Conservation (phyloP, 2,113 vertebrate species). For the Hypomesus transpacificus region DNA sequence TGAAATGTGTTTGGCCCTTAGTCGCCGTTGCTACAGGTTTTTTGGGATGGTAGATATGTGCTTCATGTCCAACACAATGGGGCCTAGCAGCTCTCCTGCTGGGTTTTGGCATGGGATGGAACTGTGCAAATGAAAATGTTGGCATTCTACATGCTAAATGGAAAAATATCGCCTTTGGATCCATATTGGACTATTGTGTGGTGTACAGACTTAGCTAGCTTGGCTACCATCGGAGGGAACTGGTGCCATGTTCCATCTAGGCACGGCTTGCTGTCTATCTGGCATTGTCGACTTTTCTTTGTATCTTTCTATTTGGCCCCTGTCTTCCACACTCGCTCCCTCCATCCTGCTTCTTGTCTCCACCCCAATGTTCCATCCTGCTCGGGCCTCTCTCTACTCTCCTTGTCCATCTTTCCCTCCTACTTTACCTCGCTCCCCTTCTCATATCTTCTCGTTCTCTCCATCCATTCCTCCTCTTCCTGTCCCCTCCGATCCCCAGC, state of each 20-base stretch:
- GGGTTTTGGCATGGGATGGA: background rate
- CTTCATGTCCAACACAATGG: background rate
- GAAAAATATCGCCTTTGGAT: background rate
- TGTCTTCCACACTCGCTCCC: background rate
- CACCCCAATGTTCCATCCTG: background rate
- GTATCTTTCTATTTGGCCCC: constrained; percentile 1
- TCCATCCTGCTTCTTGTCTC: background rate
- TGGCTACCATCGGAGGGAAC: background rate
- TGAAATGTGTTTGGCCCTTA: constrained; percentile 9
- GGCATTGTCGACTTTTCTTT: background rate
- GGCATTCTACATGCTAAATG: background rate
- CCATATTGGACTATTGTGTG: background rate
- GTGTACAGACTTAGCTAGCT: background rate
- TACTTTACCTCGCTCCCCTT: constrained; percentile 6
- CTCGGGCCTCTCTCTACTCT: background rate
- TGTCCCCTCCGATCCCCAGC: background rate
- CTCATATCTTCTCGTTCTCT: background rate
- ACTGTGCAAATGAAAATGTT: background rate
- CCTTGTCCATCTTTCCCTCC: background rate
- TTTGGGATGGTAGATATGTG: background rate
- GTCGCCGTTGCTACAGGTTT: background rate
- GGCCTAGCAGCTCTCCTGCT: background rate
- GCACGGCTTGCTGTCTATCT: background rate
- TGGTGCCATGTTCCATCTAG: background rate
- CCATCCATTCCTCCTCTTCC: background rate